Conservation (phyloP, 2,113 vertebrate species). For the Rhinopomastus cyanomelas region DNA sequence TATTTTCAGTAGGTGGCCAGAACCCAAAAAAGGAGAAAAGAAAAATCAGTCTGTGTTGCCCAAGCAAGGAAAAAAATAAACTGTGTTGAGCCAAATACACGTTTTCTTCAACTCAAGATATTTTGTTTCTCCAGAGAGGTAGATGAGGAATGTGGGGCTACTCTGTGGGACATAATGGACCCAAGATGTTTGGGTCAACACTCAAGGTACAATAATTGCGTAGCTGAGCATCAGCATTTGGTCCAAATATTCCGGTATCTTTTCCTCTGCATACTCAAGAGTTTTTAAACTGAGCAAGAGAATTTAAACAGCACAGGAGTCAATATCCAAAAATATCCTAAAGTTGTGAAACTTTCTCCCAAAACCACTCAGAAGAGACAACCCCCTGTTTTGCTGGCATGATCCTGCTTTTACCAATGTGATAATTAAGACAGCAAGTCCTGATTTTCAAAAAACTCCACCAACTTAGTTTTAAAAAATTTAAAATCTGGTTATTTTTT, state of each 20-base stretch:
- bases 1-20: conserved; percentile 20
- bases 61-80: background rate
- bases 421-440: background rate
- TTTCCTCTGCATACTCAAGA: too few species aligned
- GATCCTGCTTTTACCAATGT: background rate
- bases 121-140: background rate
- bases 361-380: background rate
- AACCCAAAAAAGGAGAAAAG: background rate
- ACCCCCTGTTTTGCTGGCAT: background rate
- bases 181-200: too few species aligned
- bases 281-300: too few species aligned
- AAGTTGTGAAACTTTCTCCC: too few species aligned
- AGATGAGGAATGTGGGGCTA: too few species aligned
- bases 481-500: conserved; percentile 10
- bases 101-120: background rate
- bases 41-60: background rate
- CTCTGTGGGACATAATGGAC: too few species aligned
- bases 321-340: too few species aligned
- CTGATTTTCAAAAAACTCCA: background rate
- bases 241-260: too few species aligned
- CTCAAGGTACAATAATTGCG: too few species aligned
- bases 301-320: too few species aligned
- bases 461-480: background rate
- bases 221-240: too few species aligned
- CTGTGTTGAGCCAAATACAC: background rate